phyloP scores from a whole-genome alignment of 2,888 invertebrate genomes.

The Cactoblastis cactorum region DNA sequence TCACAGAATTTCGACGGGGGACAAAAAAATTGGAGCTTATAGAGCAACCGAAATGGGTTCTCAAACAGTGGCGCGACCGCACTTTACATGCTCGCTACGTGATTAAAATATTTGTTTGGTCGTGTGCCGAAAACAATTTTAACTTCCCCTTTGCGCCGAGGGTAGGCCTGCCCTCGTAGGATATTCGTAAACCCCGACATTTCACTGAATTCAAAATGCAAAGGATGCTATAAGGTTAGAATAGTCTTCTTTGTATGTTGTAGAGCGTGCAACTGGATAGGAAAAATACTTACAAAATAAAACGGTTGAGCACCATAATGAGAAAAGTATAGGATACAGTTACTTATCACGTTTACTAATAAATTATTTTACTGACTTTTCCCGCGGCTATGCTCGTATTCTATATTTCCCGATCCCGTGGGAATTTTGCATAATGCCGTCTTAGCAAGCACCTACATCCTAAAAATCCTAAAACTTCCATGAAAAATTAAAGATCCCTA shows the following conservation, averaged over 20 bases:
- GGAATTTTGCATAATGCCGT: too few relatives aligned
- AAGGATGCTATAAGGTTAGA: constrained; percentile 33
- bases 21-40: neutral
- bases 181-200: constrained; percentile 50
- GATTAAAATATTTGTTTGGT: constrained; percentile 21
- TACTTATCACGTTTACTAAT: too few relatives aligned
- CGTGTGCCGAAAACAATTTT: constrained; percentile 25
- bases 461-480: too few relatives aligned
- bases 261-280: neutral
- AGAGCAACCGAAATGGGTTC: neutral
- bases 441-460: too few relatives aligned
- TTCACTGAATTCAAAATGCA: constrained; percentile 54
- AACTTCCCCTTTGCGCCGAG: constrained; percentile 34
- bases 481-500: too few relatives aligned
- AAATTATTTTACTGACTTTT: too few relatives aligned
- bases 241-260: neutral
- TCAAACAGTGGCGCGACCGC: constrained; percentile 5
- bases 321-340: too few relatives aligned
- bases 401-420: too few relatives aligned
- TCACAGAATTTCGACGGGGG: neutral
- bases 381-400: too few relatives aligned
- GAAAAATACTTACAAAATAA: neutral
- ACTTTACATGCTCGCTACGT: constrained; percentile 16
- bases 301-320: neutral
- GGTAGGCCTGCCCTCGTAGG: constrained; percentile 23